Evolutionary conservation across 1,140 invertebrate species (phyloP), one percentile per base, ranked within the genome.

Genomic region (Leptinotarsa undecemlineata): DNA sequence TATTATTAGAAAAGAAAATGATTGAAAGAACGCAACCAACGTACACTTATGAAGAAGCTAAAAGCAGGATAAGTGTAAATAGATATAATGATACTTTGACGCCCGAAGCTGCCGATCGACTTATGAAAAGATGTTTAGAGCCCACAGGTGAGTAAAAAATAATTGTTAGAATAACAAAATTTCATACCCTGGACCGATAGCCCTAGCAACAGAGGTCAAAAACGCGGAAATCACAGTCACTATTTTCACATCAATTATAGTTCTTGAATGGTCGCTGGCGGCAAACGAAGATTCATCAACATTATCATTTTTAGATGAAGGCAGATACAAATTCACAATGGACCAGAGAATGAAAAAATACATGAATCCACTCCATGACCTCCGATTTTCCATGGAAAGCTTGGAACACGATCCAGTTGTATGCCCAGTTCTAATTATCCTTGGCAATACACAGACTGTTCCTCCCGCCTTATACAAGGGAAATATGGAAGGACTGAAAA

Each of bases 31-130:
- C 77, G 8, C 75, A 80, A 19, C 83, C 75, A 6, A 75, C 76
- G 2, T 89, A 89, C 75, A 86, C 86, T 3, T 87, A 87, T 72
- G 85, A 89, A n/a, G 86, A 90, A 81, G 85, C 87, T 5, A 48
- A 90, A 3, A 73, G 87, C 13, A 81, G 85, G 26, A n/a, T 68
- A 3, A 42, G 15, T 20, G 1, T 3, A 33, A 68, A 68, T 47
- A 68, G 66, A 47, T 68, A 42, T 47, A 19, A 26, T 68, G 66
- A 47, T 42, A 42, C 42, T 68, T 68, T 33, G 42, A 68, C 63
- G 5, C 23, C n/a, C 3, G 66, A 68, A 68, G 66, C 66, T 20
- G 19, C 19, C 14, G 66, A 68, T 15, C 23, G 51, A n/a, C 17
- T 68, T 19, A 19, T 68, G 17, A 68, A 68, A 33, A 89, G 66